These are phyloP conservation scores for Carposina sasakii DNA, from an alignment of 1,140 invertebrate species.

Conservation along the genomic window DNA sequence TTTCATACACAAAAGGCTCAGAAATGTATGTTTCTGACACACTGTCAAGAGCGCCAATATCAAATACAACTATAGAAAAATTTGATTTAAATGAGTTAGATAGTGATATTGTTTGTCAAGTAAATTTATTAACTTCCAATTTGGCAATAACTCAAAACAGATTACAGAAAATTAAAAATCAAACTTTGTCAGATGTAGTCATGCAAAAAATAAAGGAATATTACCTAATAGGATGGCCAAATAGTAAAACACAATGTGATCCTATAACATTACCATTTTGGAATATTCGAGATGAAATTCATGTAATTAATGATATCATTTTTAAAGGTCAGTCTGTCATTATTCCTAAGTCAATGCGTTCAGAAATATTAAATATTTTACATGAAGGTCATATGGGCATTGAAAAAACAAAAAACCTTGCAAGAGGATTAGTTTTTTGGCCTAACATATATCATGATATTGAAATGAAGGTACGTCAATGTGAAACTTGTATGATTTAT, in stretches of 20 bases:
- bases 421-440: slow-evolving; percentile 58
- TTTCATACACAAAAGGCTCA: slow-evolving; percentile 55
- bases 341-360: slow-evolving; percentile 43
- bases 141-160: slow-evolving; percentile 22
- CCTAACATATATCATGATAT: slow-evolving; percentile 62
- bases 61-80: slow-evolving; percentile 6
- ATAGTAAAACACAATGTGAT: slow-evolving; percentile 30
- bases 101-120: slow-evolving; percentile 22
- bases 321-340: slow-evolving; percentile 45
- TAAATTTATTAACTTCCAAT: slow-evolving; percentile 23
- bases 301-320: slow-evolving; percentile 38
- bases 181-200: slow-evolving; percentile 29
- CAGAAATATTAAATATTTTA: slow-evolving; percentile 41
- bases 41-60: slow-evolving; percentile 34
- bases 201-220: slow-evolving; percentile 30
- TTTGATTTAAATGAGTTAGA: slow-evolving; percentile 21
- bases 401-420: slow-evolving; percentile 44
- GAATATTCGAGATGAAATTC: slow-evolving; percentile 37
- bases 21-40: slow-evolving; percentile 50
- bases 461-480: slow-evolving; percentile 48
- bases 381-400: slow-evolving; percentile 65
- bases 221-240: slow-evolving; percentile 50
- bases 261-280: slow-evolving; percentile 34
- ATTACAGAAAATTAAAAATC: slow-evolving; percentile 30
- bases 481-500: slow-evolving; percentile 38